phyloP scores from a whole-genome alignment of 2,113 vertebrate genomes.

The Notothenia rossii region DNA sequence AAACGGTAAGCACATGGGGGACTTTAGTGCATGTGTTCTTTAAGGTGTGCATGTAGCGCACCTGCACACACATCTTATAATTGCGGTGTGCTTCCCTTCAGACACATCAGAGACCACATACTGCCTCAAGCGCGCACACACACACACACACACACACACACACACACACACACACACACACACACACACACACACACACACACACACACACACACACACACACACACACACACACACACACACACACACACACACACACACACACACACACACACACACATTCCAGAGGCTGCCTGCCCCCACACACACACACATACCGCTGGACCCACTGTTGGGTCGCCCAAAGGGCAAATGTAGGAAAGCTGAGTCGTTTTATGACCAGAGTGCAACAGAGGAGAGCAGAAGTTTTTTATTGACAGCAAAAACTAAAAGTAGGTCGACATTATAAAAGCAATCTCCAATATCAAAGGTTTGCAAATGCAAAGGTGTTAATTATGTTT shows the following conservation, averaged over 20 bases:
- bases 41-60: not conserved
- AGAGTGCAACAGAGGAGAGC: constrained; percentile 25
- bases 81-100: not conserved
- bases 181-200: no score
- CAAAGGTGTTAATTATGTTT: not conserved
- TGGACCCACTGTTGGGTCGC: constrained; percentile 57
- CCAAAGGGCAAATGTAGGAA: constrained; percentile 57
- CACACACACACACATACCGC: constrained; percentile 58
- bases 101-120: constrained; percentile 29
- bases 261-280: constrained; percentile 22
- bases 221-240: not conserved
- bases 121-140: not conserved
- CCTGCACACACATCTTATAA: not conserved
- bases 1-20: not conserved
- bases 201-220: no score
- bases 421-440: constrained; percentile 24
- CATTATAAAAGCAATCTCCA: constrained; percentile 10
- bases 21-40: constrained; percentile 6
- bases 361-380: constrained; percentile 59
- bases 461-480: constrained; percentile 18
- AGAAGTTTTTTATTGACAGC: constrained; percentile 21
- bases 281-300: constrained; percentile 29
- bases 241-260: constrained; percentile 21
- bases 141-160: no score
- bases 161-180: no score